Conservation (phyloP, 1,140 invertebrate genomes). For the Heliothis subflexa region DNA sequence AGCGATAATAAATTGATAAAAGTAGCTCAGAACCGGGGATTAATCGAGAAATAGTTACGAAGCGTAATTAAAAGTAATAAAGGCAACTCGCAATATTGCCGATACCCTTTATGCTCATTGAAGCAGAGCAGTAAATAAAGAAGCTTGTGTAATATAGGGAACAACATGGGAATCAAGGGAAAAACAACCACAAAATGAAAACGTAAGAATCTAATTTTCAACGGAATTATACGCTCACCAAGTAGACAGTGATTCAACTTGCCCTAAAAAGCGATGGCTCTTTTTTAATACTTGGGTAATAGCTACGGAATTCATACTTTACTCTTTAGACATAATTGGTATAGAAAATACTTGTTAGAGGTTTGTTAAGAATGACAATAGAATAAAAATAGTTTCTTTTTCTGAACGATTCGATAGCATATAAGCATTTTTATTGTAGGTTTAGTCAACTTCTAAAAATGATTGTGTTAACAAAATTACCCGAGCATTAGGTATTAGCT, state of each 20-base stretch:
- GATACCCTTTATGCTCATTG: conserved; percentile 14
- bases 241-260: conserved; percentile 28
- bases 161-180: not conserved
- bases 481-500: too few relatives aligned
- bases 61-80: conserved; percentile 12
- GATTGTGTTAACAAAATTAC: too few relatives aligned
- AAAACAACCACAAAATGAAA: conserved; percentile 3
- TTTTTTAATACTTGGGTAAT: conserved; percentile 21
- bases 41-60: not conserved
- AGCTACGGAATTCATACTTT: conserved; percentile 5
- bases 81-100: conserved; percentile 11
- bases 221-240: not conserved
- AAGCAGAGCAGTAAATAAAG: conserved; percentile 9
- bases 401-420: too few relatives aligned
- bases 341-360: too few relatives aligned
- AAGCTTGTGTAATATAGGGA: conserved; percentile 15
- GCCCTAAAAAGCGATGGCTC: conserved; percentile 13
- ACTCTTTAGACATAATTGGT: too few relatives aligned
- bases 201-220: not conserved
- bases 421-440: too few relatives aligned
- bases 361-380: too few relatives aligned
- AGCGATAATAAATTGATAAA: too few relatives aligned
- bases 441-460: too few relatives aligned
- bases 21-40: too few relatives aligned
- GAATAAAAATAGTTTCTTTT: too few relatives aligned